Conservation (phyloP, 2,113 vertebrate genomes). For the Macrotis lagotis region DNA sequence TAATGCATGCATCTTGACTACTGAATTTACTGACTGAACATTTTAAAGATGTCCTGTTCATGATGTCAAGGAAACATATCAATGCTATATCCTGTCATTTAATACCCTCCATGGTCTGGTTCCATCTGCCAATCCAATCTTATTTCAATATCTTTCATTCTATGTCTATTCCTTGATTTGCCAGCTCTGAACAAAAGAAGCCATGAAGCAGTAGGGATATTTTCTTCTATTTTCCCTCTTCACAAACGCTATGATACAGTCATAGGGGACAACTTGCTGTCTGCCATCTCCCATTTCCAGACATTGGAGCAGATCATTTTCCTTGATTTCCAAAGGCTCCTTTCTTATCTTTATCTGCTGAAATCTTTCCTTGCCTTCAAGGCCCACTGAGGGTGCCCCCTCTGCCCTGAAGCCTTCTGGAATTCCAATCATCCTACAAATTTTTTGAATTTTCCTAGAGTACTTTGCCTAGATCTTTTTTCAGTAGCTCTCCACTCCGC, state of each 20-base stretch:
- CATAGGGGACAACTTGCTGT: neutral
- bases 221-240: neutral
- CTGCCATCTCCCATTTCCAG: too few species aligned
- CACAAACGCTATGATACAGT: neutral
- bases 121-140: neutral
- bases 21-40: neutral
- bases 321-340: neutral
- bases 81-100: neutral
- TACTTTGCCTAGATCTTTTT: neutral
- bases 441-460: neutral
- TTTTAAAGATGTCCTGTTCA: neutral
- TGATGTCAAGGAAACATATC: neutral
- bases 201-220: neutral
- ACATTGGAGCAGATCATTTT: too few species aligned
- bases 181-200: neutral
- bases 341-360: neutral
- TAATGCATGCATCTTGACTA: neutral
- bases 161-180: neutral
- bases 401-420: neutral
- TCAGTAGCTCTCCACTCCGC: neutral
- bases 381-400: neutral
- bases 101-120: neutral
- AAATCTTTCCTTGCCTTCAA: neutral
- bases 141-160: neutral
- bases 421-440: neutral